Percentiles rank a stretch among this genome's conserved stretches.
Conservation (phyloP, 2,888 invertebrate species). For the Apotomis capreana region DNA sequence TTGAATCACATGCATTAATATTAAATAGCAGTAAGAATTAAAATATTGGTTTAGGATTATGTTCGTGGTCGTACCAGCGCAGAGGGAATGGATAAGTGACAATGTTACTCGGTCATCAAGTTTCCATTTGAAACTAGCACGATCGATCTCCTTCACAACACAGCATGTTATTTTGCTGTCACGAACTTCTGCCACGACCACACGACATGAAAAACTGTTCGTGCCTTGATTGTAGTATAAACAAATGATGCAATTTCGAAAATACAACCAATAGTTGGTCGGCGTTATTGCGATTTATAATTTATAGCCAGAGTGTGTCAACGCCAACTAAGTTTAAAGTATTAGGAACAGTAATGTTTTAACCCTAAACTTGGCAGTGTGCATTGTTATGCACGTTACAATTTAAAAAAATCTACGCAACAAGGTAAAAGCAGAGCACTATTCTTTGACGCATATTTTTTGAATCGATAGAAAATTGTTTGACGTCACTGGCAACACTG, state of each 20-base stretch:
- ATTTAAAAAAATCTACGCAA: no score
- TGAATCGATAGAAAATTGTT: no score
- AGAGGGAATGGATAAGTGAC: conserved; percentile 7
- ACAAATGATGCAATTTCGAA: background rate
- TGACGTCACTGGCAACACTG: no score
- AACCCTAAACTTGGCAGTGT: no score
- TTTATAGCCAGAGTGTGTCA: no score
- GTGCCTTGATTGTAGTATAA: background rate
- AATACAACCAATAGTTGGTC: background rate
- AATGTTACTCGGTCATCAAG: conserved; percentile 16
- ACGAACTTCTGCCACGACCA: conserved; percentile 14
- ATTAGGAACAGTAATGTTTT: no score
- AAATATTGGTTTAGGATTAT: background rate
- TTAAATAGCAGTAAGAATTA: background rate
- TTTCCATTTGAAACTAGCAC: conserved; percentile 23
- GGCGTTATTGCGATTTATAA: no score
- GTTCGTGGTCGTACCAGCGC: background rate
- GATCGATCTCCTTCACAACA: conserved; percentile 35
- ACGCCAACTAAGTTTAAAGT: no score
- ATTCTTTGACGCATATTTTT: no score
- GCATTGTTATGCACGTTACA: no score
- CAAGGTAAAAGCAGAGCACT: no score
- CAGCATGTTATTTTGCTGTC: conserved; percentile 34
- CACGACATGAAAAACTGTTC: conserved; percentile 1
- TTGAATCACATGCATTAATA: background rate